These are phyloP conservation scores for Callipepla squamata DNA, from an alignment of 2,113 vertebrate species.

Conservation along the genomic window DNA sequence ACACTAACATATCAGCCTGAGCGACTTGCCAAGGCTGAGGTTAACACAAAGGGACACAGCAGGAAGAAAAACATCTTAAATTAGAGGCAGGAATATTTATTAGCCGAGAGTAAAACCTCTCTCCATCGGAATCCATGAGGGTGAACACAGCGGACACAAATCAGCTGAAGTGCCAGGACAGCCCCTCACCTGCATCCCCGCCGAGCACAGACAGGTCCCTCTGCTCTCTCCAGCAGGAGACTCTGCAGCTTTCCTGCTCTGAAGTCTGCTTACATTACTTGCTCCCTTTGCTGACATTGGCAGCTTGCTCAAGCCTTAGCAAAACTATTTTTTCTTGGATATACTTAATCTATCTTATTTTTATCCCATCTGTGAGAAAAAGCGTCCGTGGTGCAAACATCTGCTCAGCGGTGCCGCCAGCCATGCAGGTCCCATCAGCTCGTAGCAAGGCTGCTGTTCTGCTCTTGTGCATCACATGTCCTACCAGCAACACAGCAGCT, in stretches of 20 bases:
- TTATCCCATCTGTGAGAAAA: slow-evolving; percentile 60
- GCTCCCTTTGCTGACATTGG: slow-evolving; percentile 55
- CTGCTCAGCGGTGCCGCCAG: background rate
- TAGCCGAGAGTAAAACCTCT: slow-evolving; percentile 2
- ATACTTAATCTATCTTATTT: slow-evolving; percentile 66
- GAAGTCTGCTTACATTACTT: slow-evolving; percentile 56
- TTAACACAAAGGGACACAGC: background rate
- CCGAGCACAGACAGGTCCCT: background rate
- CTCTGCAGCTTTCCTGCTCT: slow-evolving; percentile 5
- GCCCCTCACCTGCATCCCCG: background rate
- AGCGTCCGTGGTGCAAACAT: accelerated
- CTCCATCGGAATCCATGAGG: background rate
- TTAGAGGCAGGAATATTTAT: background rate
- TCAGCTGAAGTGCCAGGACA: accelerated
- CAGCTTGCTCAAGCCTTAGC: slow-evolving; percentile 46
- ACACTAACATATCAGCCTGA: background rate
- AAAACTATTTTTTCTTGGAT: slow-evolving; percentile 59
- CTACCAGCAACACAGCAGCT: background rate
- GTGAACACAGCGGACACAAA: slow-evolving; percentile 38
- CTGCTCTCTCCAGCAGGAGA: background rate
- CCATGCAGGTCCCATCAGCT: background rate
- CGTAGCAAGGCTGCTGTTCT: background rate
- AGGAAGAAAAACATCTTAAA: background rate
- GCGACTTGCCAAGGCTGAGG: background rate
- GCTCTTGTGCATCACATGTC: slow-evolving; percentile 20